Conservation (phyloP, 2,113 vertebrate species). For the Fregetta grallaria region DNA sequence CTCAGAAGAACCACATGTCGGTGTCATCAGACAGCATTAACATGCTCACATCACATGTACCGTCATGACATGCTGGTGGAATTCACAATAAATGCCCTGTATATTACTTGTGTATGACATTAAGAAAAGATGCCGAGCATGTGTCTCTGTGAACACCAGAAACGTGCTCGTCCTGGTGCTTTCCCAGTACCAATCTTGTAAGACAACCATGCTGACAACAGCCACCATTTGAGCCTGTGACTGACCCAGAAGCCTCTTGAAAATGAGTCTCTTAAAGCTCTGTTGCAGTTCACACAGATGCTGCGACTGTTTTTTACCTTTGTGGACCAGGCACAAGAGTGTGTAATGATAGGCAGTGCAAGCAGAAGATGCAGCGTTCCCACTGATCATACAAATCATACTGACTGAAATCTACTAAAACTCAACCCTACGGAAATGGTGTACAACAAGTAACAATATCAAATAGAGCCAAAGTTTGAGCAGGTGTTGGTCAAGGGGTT, state of each 20-base stretch:
- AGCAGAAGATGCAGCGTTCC: not conserved
- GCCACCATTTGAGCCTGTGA: not conserved
- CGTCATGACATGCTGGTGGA: not conserved
- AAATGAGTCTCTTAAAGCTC: not conserved
- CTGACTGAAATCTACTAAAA: not conserved
- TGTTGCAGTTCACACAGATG: not conserved
- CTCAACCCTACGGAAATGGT: not conserved
- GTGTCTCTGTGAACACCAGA: not conserved
- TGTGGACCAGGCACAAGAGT: not conserved
- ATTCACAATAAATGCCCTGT: not conserved
- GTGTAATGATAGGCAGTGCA: accelerated
- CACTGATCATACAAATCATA: accelerated
- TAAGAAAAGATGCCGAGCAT: not conserved
- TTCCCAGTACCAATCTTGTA: not conserved
- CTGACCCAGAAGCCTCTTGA: not conserved
- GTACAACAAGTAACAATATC: not conserved
- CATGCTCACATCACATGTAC: accelerated
- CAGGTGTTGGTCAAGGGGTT: not conserved
- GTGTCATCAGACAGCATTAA: not conserved
- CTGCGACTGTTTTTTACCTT: not conserved
- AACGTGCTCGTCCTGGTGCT: accelerated
- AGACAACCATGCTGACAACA: not conserved
- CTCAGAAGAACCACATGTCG: not conserved
- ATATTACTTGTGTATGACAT: not conserved
- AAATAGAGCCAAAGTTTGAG: not conserved